Conservation (phyloP, 2,797 vertebrate genomes). For the Hydrophis major region DNA sequence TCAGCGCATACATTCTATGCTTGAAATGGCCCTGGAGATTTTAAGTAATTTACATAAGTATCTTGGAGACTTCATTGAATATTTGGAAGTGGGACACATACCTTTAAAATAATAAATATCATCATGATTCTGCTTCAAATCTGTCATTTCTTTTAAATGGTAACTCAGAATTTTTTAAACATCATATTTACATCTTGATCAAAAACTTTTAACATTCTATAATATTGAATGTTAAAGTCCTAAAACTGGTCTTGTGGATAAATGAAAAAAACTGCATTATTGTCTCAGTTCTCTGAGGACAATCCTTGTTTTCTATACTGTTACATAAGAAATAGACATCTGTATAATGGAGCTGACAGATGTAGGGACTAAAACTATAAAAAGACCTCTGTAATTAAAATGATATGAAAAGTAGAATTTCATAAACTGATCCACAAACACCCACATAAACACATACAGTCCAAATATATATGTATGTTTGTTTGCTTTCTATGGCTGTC, state of each 20-base stretch:
- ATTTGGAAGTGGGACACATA: not conserved
- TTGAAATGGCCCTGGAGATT: conserved; percentile 44
- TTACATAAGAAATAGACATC: not conserved
- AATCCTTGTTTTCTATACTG: conserved; percentile 41
- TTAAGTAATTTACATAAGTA: conserved; percentile 50
- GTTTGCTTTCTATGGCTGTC: not conserved
- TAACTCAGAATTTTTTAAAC: not conserved
- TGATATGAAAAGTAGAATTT: not conserved
- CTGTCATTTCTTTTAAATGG: conserved; percentile 26
- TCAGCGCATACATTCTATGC: conserved; percentile 58
- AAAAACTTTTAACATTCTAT: conserved; percentile 19
- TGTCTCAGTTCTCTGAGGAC: conserved; percentile 40
- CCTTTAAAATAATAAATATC: not conserved
- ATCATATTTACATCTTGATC: conserved; percentile 35
- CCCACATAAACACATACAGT: not conserved
- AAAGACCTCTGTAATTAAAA: not conserved
- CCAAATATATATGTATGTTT: not conserved
- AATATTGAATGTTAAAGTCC: not conserved
- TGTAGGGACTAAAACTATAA: not conserved
- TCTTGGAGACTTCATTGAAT: conserved; percentile 9
- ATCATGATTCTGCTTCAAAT: not conserved
- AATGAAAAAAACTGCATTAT: conserved; percentile 42
- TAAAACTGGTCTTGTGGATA: conserved; percentile 31
- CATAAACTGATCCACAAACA: no score
- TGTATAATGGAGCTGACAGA: not conserved